These are phyloP conservation scores for Leptinotarsa texana DNA, from an alignment of 1,140 invertebrate species.

Conservation along the genomic window DNA sequence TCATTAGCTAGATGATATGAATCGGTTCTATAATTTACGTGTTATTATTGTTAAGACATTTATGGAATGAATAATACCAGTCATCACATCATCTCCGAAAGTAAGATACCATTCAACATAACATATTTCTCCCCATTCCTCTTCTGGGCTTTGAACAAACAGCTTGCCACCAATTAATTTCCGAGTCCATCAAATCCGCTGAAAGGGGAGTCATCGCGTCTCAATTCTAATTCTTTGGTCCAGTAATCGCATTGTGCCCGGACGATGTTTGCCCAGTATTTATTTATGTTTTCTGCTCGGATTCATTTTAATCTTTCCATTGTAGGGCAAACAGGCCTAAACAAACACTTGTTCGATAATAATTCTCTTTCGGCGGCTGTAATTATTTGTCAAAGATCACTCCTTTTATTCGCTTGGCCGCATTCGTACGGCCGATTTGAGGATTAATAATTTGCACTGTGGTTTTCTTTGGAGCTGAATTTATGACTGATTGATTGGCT, in stretches of 20 bases:
- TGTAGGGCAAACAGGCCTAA: slow-evolving; percentile 46
- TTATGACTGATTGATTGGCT: no score
- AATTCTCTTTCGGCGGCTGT: slow-evolving; percentile 38
- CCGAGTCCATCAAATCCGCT: slow-evolving; percentile 1
- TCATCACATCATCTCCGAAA: no score
- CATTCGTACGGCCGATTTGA: slow-evolving; percentile 16
- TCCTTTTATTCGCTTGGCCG: slow-evolving; percentile 24
- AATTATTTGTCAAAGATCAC: slow-evolving; percentile 43
- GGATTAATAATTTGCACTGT: slow-evolving; percentile 23
- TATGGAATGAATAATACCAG: no score
- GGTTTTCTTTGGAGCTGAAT: background rate
- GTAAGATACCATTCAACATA: no score
- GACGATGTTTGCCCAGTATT: slow-evolving; percentile 48
- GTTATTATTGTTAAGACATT: no score
- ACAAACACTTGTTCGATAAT: slow-evolving; percentile 50
- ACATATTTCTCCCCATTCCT: no score
- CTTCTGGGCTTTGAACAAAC: no score
- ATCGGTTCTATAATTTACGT: no score
- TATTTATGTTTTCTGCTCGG: slow-evolving; percentile 51
- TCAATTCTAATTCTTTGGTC: slow-evolving; percentile 38
- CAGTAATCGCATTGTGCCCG: slow-evolving; percentile 46
- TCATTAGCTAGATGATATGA: no score
- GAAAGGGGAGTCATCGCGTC: slow-evolving; percentile 6
- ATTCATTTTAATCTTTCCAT: slow-evolving; percentile 52
- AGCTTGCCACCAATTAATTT: background rate